These are phyloP conservation scores for Chloebia gouldiae DNA, from an alignment of 2,113 vertebrate genomes.

Conservation along the genomic window DNA sequence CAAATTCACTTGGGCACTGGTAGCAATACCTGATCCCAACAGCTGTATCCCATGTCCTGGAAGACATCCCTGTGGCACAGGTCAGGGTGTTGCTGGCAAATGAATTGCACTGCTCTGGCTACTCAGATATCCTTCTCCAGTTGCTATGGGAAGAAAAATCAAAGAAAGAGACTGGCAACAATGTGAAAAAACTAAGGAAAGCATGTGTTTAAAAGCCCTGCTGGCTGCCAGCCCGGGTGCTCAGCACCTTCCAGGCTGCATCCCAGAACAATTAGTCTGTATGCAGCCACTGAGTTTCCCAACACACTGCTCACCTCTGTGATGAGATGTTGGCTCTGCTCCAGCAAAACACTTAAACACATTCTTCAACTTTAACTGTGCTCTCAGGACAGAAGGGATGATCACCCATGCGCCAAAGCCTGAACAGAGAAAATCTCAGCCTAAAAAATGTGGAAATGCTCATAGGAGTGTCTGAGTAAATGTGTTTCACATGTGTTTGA, in stretches of 20 bases:
- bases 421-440: not conserved
- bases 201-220: constrained; percentile 15
- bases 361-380: not conserved
- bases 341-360: not conserved
- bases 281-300: not conserved
- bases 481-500: not conserved
- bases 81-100: not conserved
- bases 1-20: not conserved
- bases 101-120: not conserved
- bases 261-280: not conserved
- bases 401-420: not conserved
- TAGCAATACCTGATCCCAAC: not conserved
- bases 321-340: not conserved
- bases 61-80: not conserved
- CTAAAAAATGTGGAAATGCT: not conserved
- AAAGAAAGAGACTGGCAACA: constrained; percentile 9
- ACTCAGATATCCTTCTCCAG: not conserved
- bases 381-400: not conserved
- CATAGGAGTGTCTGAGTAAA: not conserved
- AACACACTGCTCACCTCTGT: not conserved
- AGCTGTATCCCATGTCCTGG: not conserved
- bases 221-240: constrained; percentile 1
- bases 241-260: not conserved
- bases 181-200: not conserved
- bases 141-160: not conserved